phyloP scores from a whole-genome alignment of 2,113 vertebrate genomes.

The Oncorhynchus mykiss region DNA sequence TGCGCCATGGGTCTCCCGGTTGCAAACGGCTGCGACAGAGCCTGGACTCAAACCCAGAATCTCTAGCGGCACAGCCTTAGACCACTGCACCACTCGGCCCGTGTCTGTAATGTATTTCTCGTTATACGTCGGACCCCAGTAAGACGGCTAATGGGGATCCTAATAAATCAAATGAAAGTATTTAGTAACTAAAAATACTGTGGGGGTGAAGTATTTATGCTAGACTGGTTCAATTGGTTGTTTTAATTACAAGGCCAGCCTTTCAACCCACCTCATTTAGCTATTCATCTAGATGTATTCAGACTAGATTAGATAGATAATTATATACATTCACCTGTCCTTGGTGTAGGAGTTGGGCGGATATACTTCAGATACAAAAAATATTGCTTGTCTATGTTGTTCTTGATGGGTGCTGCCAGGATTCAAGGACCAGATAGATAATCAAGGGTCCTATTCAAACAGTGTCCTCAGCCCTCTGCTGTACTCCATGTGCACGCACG shows the following conservation, averaged over 20 bases:
- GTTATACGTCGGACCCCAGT: no score
- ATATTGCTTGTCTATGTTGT: neutral
- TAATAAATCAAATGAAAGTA: constrained; percentile 17
- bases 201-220: no score
- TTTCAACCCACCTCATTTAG: neutral
- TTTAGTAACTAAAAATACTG: neutral
- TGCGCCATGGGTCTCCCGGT: no score
- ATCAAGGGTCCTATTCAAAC: neutral
- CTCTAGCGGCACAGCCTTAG: no score
- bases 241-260: neutral
- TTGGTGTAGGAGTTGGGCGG: neutral
- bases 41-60: no score
- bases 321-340: neutral
- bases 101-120: no score
- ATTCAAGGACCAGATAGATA: neutral
- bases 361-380: neutral
- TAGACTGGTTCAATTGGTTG: neutral
- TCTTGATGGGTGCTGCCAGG: neutral
- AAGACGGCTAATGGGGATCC: no score
- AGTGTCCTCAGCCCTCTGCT: no score
- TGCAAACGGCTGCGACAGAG: no score
- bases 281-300: neutral
- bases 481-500: no score
- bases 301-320: neutral
- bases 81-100: no score